These are phyloP conservation scores for Notechis scutatus DNA, from an alignment of 2,113 vertebrate genomes.

Conservation along the genomic window DNA sequence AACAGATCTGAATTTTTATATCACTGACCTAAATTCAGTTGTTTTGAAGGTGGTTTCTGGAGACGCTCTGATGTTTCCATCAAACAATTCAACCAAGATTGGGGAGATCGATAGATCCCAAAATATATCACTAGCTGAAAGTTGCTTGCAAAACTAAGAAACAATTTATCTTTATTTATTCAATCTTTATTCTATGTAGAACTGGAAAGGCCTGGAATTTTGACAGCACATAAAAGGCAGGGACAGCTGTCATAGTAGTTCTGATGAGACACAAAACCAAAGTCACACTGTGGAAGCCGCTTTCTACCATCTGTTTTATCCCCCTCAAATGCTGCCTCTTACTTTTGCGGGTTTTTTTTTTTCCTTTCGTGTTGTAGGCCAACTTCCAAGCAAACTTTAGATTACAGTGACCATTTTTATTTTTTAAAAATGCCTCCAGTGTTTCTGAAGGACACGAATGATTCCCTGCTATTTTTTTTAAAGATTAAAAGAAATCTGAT, in stretches of 20 bases:
- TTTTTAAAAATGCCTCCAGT: not conserved
- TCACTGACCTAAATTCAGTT: not conserved
- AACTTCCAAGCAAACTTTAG: not conserved
- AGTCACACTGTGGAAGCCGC: not conserved
- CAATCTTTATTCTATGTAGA: not conserved
- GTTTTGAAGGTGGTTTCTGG: not conserved
- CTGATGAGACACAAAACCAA: not conserved
- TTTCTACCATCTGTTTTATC: not conserved
- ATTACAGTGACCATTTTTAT: not conserved
- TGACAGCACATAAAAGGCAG: not conserved
- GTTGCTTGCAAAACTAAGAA: not conserved
- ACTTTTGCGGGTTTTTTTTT: not conserved
- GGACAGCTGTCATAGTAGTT: not conserved
- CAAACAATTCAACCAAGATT: not conserved
- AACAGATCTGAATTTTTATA: not conserved
- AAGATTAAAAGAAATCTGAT: not conserved
- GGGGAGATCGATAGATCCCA: not conserved
- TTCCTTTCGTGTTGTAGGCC: not conserved
- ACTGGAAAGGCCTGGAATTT: not conserved
- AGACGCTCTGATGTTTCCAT: not conserved
- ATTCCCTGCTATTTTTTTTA: not conserved
- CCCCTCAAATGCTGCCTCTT: not conserved
- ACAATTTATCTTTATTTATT: not conserved
- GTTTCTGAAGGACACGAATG: not conserved
- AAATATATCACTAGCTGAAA: not conserved